Evolutionary conservation across 2,113 vertebrate species (phyloP).

Genomic region (Numenius arquata): DNA sequence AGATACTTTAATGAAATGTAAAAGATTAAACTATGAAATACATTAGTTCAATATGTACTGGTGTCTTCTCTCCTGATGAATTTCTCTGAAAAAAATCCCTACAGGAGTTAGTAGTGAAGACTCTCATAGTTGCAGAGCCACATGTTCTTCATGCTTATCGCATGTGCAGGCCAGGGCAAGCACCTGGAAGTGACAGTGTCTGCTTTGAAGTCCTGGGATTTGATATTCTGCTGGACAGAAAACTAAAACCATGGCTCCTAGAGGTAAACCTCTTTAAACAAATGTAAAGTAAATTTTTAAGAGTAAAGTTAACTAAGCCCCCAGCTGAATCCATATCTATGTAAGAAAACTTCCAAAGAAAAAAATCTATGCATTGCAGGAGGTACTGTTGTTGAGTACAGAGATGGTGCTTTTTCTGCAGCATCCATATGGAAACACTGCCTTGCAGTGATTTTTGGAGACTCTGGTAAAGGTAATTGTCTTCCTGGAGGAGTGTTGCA

Average conservation of each 20-base stretch:
- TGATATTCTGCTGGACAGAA: conserved; percentile 96
- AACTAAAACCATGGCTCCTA: conserved; percentile 96
- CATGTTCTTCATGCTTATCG: conserved; percentile 96
- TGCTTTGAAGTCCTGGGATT: conserved; percentile 98
- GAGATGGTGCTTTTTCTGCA: background rate
- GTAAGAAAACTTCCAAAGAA: background rate
- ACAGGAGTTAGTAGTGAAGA: conserved; percentile 97
- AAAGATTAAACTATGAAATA: background rate
- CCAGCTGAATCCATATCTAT: background rate
- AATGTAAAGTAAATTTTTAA: background rate
- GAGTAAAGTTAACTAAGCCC: background rate
- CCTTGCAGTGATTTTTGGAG: background rate
- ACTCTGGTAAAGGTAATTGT: background rate
- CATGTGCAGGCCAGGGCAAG: conserved; percentile 96
- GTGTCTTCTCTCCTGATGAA: background rate
- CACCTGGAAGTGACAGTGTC: conserved; percentile 95
- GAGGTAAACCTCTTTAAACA: conserved; percentile 81
- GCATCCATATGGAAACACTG: background rate
- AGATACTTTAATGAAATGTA: background rate
- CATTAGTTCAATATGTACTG: background rate
- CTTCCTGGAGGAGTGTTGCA: background rate
- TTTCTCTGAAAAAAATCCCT: background rate
- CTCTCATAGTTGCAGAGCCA: conserved; percentile 94
- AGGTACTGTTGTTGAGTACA: background rate
- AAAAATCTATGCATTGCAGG: background rate